Evolutionary conservation across 1,140 invertebrate species (phyloP), one percentile per base, ranked within the genome.

Genomic region (Drosophila sp.): DNA sequence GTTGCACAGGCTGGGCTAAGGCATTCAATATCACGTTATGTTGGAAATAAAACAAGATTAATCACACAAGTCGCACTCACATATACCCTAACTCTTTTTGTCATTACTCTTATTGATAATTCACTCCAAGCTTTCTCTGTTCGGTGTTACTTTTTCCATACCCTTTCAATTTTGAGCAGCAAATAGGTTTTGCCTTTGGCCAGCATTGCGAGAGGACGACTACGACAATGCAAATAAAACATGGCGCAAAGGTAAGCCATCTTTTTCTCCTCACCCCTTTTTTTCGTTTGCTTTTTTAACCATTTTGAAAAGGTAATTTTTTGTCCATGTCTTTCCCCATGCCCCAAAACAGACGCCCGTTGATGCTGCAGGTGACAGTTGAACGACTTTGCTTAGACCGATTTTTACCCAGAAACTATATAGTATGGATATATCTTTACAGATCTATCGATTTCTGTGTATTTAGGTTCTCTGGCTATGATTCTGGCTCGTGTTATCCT

Each of bases 201-300:
- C 60, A 66, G 35, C 72, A 60, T n/a, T 30, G 50, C 44, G 66
- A 57, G 30, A 76, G 55, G 61, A 72, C 58, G 57, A 69, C 57
- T 62, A 66, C 66, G 83, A 82, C 79, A 87, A 82, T 81, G 83
- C 83, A 86, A 86, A 87, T 79, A 87, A 79, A 86, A 73, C 57
- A 64, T 85, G 60, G 76, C 67, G 62, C 62, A 55, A 57, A 60
- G 61, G 70, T 27, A 50, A 50, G 8, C 44, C 44, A 10, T 50
- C 44, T 50, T 50, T 50, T n/a, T 0, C 6, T 25, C 23, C 23
- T 27, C 23, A 50, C 10, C 44, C 10, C 44, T 63, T 66, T 58
- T 75, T 25, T 40, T 7, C 47, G 33, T 56, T 68, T 50, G 66
- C 6, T 66, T 41, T 57, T 64, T 60, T 61, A 55, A 64, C 60